These are phyloP conservation scores for Margaritifera margaritifera DNA, from an alignment of 2,888 invertebrate genomes.

Conservation along the genomic window DNA sequence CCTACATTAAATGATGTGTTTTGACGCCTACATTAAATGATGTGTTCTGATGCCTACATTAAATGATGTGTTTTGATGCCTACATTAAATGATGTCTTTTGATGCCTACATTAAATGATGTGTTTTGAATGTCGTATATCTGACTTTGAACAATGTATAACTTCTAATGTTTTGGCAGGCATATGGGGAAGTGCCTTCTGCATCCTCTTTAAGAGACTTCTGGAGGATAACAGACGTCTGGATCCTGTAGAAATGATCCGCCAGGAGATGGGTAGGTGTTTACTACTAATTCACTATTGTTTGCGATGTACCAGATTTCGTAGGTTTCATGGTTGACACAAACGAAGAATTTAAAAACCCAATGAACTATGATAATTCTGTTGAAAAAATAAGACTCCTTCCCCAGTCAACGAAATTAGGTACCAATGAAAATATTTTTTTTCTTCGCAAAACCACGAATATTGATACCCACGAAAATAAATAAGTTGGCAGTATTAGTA, in stretches of 20 bases:
- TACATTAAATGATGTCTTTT: conserved; percentile 1
- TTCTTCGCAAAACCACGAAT: too few relatives aligned
- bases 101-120: background rate
- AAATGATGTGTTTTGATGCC: conserved; percentile 1
- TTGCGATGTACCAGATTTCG: too few relatives aligned
- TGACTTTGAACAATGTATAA: background rate
- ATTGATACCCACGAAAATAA: too few relatives aligned
- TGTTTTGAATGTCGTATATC: background rate
- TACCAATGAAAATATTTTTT: too few relatives aligned
- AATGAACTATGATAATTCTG: too few relatives aligned
- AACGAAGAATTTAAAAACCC: too few relatives aligned
- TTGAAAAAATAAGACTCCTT: too few relatives aligned
- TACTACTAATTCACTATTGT: too few relatives aligned
- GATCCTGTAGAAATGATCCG: conserved; percentile 66
- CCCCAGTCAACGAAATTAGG: too few relatives aligned
- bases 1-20: conserved; percentile 2
- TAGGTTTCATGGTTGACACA: too few relatives aligned
- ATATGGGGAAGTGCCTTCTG: conserved; percentile 75
- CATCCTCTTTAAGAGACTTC: conserved; percentile 72
- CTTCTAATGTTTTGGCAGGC: conserved; percentile 52
- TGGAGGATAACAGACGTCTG: conserved; percentile 69
- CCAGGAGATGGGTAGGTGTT: conserved; percentile 57
- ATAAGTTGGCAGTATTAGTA: too few relatives aligned
- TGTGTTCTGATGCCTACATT: background rate
- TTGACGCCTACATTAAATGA: background rate